Base-by-base conservation (phyloP, 2,888 invertebrate species). In the Eremobia ochroleuca region DNA sequence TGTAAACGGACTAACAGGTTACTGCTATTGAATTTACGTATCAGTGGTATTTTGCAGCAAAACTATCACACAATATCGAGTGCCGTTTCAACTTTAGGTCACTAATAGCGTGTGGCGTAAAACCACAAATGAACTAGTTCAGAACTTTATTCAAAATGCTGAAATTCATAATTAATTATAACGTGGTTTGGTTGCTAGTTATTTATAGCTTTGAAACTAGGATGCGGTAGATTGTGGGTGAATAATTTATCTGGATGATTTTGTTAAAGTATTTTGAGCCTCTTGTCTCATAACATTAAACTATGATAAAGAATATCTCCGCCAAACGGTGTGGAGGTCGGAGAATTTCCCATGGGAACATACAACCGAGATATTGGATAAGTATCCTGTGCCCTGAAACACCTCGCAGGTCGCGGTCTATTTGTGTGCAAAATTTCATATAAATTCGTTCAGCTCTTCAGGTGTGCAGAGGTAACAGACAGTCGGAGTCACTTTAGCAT, bases 51-150 rank as follows among this genome's bases (percentile, higher is more conserved):
- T 78, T 46, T 46, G 21, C 0, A 79, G n/a, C 31, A 6, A 46
- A 72, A 46, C 46, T 66, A 59, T 66, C 18, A 34, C 55, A 77
- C 58, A 64, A 43, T 68, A 79, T 65, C 3, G 58, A 69, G 31
- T 67, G 2, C 0, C 61, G 8, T 40, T 55, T 65, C 34, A 80
- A 59, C 34, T 34, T 46, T 49, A 61, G 52, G 25, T 67, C 28
- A 21, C 25, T 58, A 62, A 62, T n/a, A 76, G 25, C 55, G 4
- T 52, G 58, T 81, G 67, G 62, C 49, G 25, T 52, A 28, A 76
- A 81, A 81, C 77, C 77, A 77, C 71, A 69, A 59, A 80, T 80
- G 21, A 80, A 76, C 69, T 58, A 75, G 37, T 80, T 61, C 28
- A 37, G 52, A 61, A 61, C 28, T 76, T 28, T 43, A 65, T 69